These are phyloP conservation scores for Chromoteleia sp. DNA, from an alignment of 2,888 invertebrate genomes.

Conservation along the genomic window DNA sequence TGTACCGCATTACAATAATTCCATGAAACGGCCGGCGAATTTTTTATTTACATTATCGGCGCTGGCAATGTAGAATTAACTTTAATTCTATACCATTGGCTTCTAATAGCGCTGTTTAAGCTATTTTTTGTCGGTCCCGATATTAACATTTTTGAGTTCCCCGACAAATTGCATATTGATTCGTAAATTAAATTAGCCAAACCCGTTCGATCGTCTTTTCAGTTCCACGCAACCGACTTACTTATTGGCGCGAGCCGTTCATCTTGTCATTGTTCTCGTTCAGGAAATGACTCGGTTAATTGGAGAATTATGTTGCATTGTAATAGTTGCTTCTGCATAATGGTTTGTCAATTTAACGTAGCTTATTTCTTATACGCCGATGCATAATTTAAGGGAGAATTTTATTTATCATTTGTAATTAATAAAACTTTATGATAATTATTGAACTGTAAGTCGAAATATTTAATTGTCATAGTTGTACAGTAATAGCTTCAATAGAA, in stretches of 20 bases:
- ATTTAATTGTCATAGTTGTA: too few relatives aligned
- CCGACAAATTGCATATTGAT: constrained; percentile 44
- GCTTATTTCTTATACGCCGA: too few relatives aligned
- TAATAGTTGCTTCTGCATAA: neutral
- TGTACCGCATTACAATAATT: constrained; percentile 62
- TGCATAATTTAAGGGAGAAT: too few relatives aligned
- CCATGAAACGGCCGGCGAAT: constrained; percentile 35
- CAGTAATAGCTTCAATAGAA: too few relatives aligned
- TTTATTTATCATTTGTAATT: too few relatives aligned
- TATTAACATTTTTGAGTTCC: constrained; percentile 44
- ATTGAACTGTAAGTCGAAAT: too few relatives aligned
- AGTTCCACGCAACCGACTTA: neutral
- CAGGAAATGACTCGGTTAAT: neutral
- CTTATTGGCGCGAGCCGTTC: neutral
- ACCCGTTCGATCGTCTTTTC: constrained; percentile 1
- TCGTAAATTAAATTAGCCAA: constrained; percentile 41
- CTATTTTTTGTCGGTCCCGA: constrained; percentile 17
- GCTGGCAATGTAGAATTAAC: constrained; percentile 24
- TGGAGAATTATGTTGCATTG: neutral
- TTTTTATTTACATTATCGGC: constrained; percentile 58
- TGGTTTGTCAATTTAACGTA: neutral
- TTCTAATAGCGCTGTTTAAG: constrained; percentile 36
- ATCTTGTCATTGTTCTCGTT: neutral
- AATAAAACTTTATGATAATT: too few relatives aligned
- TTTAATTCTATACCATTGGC: constrained; percentile 29